A percentile compares a stretch with the other conserved stretches of the same genome.
Conservation (phyloP, 2,888 invertebrate genomes). For the Scaptomyza polygonia region DNA sequence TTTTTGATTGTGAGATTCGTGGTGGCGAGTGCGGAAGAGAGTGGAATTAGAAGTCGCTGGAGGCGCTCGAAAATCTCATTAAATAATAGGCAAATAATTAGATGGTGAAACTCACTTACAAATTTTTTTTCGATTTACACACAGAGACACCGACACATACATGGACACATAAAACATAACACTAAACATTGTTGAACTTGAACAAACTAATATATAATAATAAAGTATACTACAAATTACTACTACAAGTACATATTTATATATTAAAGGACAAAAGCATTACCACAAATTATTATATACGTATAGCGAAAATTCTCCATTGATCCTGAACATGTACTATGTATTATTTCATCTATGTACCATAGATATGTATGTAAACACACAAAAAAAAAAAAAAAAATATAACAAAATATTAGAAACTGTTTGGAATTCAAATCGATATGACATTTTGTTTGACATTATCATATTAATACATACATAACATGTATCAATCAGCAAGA, state of each 20-base stretch:
- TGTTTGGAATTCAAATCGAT: slow-evolving; percentile 48
- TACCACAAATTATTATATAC: slow-evolving; percentile 63
- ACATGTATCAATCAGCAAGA: slow-evolving; percentile 59
- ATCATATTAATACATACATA: slow-evolving; percentile 26
- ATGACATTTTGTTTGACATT: slow-evolving; percentile 39
- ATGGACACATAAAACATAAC: slow-evolving; percentile 43
- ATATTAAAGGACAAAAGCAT: slow-evolving; percentile 52
- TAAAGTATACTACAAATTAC: slow-evolving; percentile 37
- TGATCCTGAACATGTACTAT: slow-evolving; percentile 66
- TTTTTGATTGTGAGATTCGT: slow-evolving; percentile 64
- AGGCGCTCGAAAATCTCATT: slow-evolving; percentile 67
- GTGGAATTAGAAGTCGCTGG: slow-evolving; percentile 4
- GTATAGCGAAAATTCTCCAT: slow-evolving; percentile 68
- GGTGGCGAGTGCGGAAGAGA: slow-evolving; percentile 2
- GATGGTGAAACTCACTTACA: slow-evolving; percentile 58
- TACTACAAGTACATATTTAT: slow-evolving; percentile 44
- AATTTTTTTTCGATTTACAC: slow-evolving; percentile 47
- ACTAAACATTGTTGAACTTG: slow-evolving; percentile 67
- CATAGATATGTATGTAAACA: slow-evolving; percentile 54
- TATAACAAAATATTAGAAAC: slow-evolving; percentile 13
- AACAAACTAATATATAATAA: slow-evolving; percentile 51
- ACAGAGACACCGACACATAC: slow-evolving; percentile 21
- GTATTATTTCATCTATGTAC: slow-evolving; percentile 71
- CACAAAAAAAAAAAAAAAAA: too few species aligned
- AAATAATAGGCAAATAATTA: slow-evolving; percentile 79